Percentiles rank a stretch among this genome's conserved stretches.
These are phyloP conservation scores for Poeciliopsis gracilis DNA, from an alignment of 2,797 vertebrate genomes.

Conservation along the genomic window DNA sequence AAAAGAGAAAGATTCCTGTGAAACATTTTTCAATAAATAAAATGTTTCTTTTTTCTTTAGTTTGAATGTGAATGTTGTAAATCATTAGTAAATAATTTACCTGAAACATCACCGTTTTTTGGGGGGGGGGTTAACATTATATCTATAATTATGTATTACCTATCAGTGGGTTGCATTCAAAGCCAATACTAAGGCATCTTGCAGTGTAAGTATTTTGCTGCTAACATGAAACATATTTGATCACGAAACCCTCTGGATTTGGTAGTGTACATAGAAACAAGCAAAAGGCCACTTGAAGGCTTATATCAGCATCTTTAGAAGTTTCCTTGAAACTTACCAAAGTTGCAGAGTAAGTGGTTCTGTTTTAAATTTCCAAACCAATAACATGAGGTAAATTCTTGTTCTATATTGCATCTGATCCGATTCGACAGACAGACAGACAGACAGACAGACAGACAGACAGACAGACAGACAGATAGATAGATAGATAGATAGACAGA, in stretches of 20 bases:
- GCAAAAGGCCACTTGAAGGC: conserved; percentile 44
- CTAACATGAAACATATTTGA: conserved; percentile 62
- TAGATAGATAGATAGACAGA: neutral
- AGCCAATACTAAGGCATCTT: conserved; percentile 19
- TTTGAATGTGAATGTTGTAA: neutral
- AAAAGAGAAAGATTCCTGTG: neutral
- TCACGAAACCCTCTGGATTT: conserved; percentile 60
- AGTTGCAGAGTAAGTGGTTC: conserved; percentile 61
- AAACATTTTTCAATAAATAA: neutral
- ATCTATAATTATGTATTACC: neutral
- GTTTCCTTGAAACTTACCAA: conserved; percentile 60
- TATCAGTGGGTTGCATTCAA: neutral
- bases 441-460: neutral
- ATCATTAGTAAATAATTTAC: neutral
- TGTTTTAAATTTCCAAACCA: conserved; percentile 54
- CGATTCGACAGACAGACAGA: conserved; percentile 12
- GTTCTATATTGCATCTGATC: conserved; percentile 52
- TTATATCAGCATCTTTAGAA: conserved; percentile 64
- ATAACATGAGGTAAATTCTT: conserved; percentile 60
- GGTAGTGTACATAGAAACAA: conserved; percentile 52
- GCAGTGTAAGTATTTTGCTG: conserved; percentile 42
- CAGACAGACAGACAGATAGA: neutral
- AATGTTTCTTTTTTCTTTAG: neutral
- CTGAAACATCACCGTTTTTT: neutral
- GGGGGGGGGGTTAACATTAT: neutral